Evolutionary conservation across 2,113 vertebrate species (phyloP).

Genomic region (Phalacrocorax brasilianus): DNA sequence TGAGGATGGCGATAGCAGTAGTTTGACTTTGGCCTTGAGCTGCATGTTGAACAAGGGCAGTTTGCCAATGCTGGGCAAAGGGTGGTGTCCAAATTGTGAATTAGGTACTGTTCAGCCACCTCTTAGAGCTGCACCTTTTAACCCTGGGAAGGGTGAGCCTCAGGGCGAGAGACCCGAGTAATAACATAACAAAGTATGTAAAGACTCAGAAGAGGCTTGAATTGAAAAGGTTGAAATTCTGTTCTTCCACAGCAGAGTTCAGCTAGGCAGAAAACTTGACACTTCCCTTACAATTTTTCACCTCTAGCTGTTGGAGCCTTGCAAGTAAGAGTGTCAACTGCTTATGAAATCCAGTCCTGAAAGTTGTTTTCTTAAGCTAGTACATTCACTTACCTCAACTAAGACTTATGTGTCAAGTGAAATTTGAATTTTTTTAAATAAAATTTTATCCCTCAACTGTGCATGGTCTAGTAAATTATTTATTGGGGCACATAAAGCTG

Average conservation of each 20-base stretch:
- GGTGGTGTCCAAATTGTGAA: not conserved
- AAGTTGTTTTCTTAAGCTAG: constrained; percentile 42
- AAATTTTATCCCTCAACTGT: constrained; percentile 15
- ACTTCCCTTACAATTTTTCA: not conserved
- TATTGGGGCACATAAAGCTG: not conserved
- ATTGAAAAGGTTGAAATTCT: not conserved
- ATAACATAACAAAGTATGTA: not conserved
- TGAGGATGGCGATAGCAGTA: not conserved
- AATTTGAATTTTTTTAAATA: constrained; percentile 42
- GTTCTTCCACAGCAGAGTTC: not conserved
- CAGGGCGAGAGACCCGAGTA: not conserved
- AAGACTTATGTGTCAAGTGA: constrained; percentile 13
- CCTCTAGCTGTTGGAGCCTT: not conserved
- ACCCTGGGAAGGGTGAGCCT: not conserved
- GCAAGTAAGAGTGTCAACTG: not conserved
- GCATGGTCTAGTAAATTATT: not conserved
- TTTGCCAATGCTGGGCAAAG: not conserved
- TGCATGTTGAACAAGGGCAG: not conserved
- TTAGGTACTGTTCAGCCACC: constrained; percentile 10
- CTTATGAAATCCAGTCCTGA: not conserved
- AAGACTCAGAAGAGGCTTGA: not conserved
- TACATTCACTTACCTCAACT: constrained; percentile 55
- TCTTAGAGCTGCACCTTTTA: not conserved
- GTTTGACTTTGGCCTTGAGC: not conserved
- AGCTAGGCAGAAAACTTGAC: not conserved